Conservation (phyloP, 2,113 vertebrate genomes). For the Tetrao urogallus region DNA sequence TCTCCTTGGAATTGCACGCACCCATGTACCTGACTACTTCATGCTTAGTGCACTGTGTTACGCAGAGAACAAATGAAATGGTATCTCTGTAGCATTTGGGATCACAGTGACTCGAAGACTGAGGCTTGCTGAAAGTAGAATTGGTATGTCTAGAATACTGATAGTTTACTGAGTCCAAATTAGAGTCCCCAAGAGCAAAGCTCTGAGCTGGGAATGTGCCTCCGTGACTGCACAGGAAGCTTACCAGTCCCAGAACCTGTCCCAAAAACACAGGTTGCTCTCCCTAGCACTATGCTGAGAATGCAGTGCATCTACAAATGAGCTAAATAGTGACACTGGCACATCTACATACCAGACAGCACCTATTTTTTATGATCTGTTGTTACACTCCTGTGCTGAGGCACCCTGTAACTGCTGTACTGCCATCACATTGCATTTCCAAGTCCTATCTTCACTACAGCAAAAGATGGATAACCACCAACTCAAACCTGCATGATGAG, state of each 20-base stretch:
- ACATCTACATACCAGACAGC: neutral
- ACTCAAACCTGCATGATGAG: neutral
- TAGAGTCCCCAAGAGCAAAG: neutral
- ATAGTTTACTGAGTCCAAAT: neutral
- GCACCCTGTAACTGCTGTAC: neutral
- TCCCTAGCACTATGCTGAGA: neutral
- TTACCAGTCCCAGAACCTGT: neutral
- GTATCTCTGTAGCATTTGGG: neutral
- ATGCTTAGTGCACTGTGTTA: neutral
- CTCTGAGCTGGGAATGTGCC: neutral
- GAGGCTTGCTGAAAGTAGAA: neutral
- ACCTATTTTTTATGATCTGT: neutral
- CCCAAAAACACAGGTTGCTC: neutral
- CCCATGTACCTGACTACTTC: constrained; percentile 66
- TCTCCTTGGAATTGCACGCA: constrained; percentile 3
- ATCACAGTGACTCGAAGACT: neutral
- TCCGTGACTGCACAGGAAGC: neutral
- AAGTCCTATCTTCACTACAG: neutral
- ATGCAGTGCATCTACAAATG: neutral
- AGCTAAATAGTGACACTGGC: neutral
- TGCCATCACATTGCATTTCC: rapidly evolving
- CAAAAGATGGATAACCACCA: neutral
- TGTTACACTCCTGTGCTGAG: neutral
- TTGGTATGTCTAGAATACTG: neutral
- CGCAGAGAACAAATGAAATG: neutral